A percentile compares a stretch with the other conserved stretches of the same genome.
Conservation (phyloP, 2,797 vertebrate genomes). For the Falco columbarius region DNA sequence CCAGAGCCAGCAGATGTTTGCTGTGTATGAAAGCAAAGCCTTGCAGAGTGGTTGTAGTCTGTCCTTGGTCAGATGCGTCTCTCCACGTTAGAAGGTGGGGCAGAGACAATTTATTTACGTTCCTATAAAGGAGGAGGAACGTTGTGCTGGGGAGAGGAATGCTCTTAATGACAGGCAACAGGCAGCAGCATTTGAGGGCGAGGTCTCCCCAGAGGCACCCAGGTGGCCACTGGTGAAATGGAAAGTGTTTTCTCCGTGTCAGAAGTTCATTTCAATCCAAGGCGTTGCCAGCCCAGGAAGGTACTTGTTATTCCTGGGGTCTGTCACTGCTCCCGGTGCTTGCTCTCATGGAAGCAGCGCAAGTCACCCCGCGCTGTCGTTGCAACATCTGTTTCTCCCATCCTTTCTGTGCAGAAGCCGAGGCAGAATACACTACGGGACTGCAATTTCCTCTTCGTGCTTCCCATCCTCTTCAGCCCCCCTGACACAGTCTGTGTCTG, state of each 20-base stretch:
- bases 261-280: slow-evolving; percentile 6
- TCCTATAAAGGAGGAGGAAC: background rate
- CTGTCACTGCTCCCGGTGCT: background rate
- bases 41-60: background rate
- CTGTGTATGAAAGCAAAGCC: background rate
- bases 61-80: background rate
- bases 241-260: background rate
- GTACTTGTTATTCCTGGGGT: background rate
- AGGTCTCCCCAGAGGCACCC: background rate
- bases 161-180: background rate
- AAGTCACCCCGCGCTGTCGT: fast-evolving
- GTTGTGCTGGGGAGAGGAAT: background rate
- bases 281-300: background rate
- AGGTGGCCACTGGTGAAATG: background rate
- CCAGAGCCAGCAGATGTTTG: background rate
- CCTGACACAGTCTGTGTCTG: background rate
- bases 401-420: background rate
- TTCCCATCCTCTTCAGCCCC: background rate
- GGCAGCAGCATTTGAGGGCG: background rate
- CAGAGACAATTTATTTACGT: background rate
- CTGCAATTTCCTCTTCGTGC: background rate
- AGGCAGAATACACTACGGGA: background rate
- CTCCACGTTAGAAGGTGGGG: background rate
- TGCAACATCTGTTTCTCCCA: background rate
- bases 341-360: background rate